Evolutionary conservation across 2,888 invertebrate species (phyloP).

Genomic region (Hirtodrosophila cameraria): DNA sequence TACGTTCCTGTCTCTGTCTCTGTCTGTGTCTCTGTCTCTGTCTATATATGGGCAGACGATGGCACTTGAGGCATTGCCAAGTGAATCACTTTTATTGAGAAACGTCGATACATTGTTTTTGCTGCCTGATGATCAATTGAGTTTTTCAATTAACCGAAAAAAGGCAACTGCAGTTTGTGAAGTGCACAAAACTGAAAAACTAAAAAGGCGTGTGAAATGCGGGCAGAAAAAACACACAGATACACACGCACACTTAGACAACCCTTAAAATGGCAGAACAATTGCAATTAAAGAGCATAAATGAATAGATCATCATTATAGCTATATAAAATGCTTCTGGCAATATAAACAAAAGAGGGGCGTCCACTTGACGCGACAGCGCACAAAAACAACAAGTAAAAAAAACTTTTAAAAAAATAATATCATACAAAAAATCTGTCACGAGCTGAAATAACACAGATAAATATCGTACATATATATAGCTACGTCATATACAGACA

Average conservation of each 20-base stretch:
- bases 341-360: not conserved
- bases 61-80: conserved; percentile 49
- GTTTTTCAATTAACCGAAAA: conserved; percentile 52
- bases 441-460: conserved; percentile 6
- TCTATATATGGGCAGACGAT: conserved; percentile 43
- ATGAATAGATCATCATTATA: conserved; percentile 33
- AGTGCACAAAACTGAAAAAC: conserved; percentile 14
- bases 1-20: not conserved
- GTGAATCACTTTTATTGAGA: conserved; percentile 73
- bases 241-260: conserved; percentile 1
- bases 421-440: conserved; percentile 2
- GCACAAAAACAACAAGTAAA: conserved; percentile 1
- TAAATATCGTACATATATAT: not conserved
- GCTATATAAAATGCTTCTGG: conserved; percentile 6
- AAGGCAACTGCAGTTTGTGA: conserved; percentile 12
- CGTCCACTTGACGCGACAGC: conserved; percentile 7
- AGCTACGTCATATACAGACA: conserved; percentile 19
- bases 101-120: conserved; percentile 39
- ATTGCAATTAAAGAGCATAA: conserved; percentile 37
- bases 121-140: conserved; percentile 53
- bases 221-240: conserved; percentile 14
- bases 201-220: conserved; percentile 46
- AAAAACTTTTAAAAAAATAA: conserved; percentile 1
- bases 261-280: conserved; percentile 19
- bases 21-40: no score